phyloP scores from a whole-genome alignment of 1,140 invertebrate genomes.

The Diorhabda carinulata region DNA sequence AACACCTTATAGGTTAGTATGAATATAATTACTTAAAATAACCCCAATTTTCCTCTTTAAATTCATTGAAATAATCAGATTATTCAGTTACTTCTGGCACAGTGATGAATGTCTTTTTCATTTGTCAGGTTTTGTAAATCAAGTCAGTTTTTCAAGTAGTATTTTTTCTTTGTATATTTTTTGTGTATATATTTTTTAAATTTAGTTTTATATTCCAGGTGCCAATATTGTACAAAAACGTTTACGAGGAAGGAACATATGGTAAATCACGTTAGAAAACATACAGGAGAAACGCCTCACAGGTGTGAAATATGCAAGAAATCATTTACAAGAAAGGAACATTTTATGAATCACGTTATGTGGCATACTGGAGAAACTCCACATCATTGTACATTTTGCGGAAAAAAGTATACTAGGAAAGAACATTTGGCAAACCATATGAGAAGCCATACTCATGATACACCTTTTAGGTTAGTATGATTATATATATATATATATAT shows the following conservation, averaged over 20 bases:
- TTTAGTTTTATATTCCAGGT: constrained; percentile 32
- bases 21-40: background rate
- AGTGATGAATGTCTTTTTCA: too few species aligned
- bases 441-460: constrained; percentile 63
- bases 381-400: constrained; percentile 69
- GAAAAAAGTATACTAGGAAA: constrained; percentile 74
- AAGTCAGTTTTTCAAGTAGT: too few species aligned
- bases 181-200: background rate
- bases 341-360: constrained; percentile 62
- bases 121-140: too few species aligned
- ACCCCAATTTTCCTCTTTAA: too few species aligned
- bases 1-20: constrained; percentile 60
- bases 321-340: constrained; percentile 63
- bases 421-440: constrained; percentile 74
- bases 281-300: constrained; percentile 71
- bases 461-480: constrained; percentile 40
- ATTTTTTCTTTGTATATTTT: too few species aligned
- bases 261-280: constrained; percentile 64
- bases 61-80: too few species aligned
- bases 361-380: constrained; percentile 70
- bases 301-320: constrained; percentile 71
- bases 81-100: too few species aligned
- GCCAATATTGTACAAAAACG: constrained; percentile 62
- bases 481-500: background rate
- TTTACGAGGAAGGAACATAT: constrained; percentile 68